These are phyloP conservation scores for Chelidonichthys spinosus DNA, from an alignment of 2,797 vertebrate species.

Conservation along the genomic window DNA sequence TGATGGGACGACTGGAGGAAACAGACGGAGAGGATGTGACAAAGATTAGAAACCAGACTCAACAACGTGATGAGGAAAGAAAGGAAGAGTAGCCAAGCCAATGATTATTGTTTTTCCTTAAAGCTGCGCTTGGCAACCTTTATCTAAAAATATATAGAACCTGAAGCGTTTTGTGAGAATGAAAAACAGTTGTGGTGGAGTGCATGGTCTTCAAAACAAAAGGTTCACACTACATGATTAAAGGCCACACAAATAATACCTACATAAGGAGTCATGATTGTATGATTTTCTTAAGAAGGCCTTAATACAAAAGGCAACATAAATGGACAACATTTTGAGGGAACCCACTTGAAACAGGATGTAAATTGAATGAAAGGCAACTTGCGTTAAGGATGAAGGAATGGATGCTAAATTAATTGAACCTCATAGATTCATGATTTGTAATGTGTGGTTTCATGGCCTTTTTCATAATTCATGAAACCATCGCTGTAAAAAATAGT, in stretches of 20 bases:
- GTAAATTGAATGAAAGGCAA: too few species aligned
- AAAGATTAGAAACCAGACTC: conserved; percentile 39
- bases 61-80: background rate
- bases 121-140: background rate
- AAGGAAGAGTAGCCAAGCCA: background rate
- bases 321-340: background rate
- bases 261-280: background rate
- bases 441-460: too few species aligned
- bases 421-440: too few species aligned
- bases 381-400: too few species aligned
- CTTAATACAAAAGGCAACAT: background rate
- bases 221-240: background rate
- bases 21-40: conserved; percentile 29
- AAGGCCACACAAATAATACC: background rate
- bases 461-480: too few species aligned
- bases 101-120: conserved; percentile 15
- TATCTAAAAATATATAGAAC: conserved; percentile 6
- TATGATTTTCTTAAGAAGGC: background rate
- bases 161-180: background rate
- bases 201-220: background rate
- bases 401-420: too few species aligned
- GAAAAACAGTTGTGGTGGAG: background rate
- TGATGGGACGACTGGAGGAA: conserved; percentile 35
- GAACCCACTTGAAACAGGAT: too few species aligned
- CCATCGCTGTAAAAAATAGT: too few species aligned